Conservation (phyloP, 2,113 vertebrate species). For the Carettochelys insculpta region DNA sequence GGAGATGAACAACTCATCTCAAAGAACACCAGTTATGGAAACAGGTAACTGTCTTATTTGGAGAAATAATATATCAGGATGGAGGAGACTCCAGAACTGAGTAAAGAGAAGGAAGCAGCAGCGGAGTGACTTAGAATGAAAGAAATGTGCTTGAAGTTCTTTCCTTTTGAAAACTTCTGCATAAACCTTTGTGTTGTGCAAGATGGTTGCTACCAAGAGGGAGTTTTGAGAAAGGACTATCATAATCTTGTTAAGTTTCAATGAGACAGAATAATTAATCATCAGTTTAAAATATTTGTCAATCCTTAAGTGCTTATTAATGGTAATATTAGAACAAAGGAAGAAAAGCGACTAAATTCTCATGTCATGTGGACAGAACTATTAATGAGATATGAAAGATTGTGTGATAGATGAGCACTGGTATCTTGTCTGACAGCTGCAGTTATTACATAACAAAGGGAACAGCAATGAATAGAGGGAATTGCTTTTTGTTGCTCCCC, state of each 20-base stretch:
- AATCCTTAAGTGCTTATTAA: slow-evolving; percentile 62
- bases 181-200: slow-evolving; percentile 53
- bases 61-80: slow-evolving; percentile 1
- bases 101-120: not conserved
- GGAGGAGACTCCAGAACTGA: slow-evolving; percentile 5
- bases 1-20: too few species aligned
- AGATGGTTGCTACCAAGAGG: slow-evolving; percentile 65
- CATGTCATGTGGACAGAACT: slow-evolving; percentile 52
- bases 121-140: slow-evolving; percentile 20
- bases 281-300: slow-evolving; percentile 63
- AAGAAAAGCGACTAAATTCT: slow-evolving; percentile 47
- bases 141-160: slow-evolving; percentile 50
- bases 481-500: slow-evolving; percentile 68
- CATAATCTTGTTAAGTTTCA: slow-evolving; percentile 64
- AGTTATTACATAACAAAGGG: slow-evolving; percentile 66
- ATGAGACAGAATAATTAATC: slow-evolving; percentile 60
- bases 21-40: too few species aligned
- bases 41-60: not conserved
- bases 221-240: slow-evolving; percentile 27
- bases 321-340: slow-evolving; percentile 56
- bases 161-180: slow-evolving; percentile 58
- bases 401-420: slow-evolving; percentile 60
- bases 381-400: slow-evolving; percentile 66
- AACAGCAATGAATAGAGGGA: slow-evolving; percentile 61
- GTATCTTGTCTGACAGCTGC: slow-evolving; percentile 68